These are phyloP conservation scores for Lagodon rhomboides DNA, from an alignment of 2,797 vertebrate species.

Conservation along the genomic window DNA sequence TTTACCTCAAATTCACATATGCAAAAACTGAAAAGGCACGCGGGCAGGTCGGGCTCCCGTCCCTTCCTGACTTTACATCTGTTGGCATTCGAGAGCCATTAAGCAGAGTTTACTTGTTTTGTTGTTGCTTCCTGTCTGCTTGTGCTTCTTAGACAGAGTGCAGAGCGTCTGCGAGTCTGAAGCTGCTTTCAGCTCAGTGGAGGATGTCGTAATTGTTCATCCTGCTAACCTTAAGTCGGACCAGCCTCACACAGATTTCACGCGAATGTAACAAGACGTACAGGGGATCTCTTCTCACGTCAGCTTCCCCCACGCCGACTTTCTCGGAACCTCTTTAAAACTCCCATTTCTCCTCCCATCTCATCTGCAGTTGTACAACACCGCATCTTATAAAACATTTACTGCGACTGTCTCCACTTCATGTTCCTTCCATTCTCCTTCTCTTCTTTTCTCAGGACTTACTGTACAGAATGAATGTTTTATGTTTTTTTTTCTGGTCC, in stretches of 20 bases:
- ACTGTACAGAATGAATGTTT: neutral
- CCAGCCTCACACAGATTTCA: constrained; percentile 33
- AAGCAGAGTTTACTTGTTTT: constrained; percentile 8
- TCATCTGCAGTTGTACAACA: constrained; percentile 35
- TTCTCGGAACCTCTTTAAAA: constrained; percentile 49
- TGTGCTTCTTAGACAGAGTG: constrained; percentile 19
- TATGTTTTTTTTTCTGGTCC: neutral
- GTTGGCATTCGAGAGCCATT: constrained; percentile 22
- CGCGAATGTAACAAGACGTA: constrained; percentile 34
- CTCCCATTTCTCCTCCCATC: constrained; percentile 27
- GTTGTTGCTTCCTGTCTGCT: neutral
- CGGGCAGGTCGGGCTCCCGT: neutral
- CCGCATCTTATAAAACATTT: constrained; percentile 63
- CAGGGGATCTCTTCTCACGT: constrained; percentile 27
- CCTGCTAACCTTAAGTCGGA: constrained; percentile 29
- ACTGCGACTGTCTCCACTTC: constrained; percentile 20
- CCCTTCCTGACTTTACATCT: constrained; percentile 1
- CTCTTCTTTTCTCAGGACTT: neutral
- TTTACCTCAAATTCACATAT: constrained; percentile 1
- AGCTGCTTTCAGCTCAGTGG: constrained; percentile 19
- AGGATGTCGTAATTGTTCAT: constrained; percentile 43
- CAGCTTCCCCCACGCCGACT: constrained; percentile 21
- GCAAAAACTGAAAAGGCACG: constrained; percentile 15
- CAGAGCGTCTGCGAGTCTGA: constrained; percentile 10
- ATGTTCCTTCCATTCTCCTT: constrained; percentile 3